Conservation (phyloP, 1,140 invertebrate species). For the Drosophila athabasca region DNA sequence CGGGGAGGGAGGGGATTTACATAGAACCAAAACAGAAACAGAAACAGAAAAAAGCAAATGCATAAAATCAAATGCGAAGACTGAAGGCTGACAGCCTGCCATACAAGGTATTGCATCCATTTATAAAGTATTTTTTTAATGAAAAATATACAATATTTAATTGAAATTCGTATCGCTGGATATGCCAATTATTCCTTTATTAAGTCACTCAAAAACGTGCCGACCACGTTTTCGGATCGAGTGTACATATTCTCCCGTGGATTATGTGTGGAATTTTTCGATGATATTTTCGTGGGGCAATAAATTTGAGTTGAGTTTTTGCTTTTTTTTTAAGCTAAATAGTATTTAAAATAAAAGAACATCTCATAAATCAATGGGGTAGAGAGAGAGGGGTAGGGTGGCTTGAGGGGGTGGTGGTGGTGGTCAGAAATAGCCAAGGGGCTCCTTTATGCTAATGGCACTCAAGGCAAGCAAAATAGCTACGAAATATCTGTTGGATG, state of each 20-base stretch:
- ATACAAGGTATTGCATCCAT: constrained; percentile 3
- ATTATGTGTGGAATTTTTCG: constrained; percentile 62
- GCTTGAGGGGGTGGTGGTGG: not conserved
- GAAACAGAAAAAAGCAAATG: not conserved
- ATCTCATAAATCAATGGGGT: constrained; percentile 42
- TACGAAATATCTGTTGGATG: constrained; percentile 7
- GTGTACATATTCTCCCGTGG: constrained; percentile 5
- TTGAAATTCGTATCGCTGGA: constrained; percentile 15
- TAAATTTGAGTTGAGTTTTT: constrained; percentile 53
- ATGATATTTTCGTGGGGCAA: constrained; percentile 39
- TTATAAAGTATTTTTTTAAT: too few relatives aligned
- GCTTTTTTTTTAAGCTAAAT: constrained; percentile 36
- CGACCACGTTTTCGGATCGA: constrained; percentile 44
- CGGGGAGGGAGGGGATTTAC: not conserved
- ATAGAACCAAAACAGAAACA: constrained; percentile 5
- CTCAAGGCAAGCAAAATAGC: constrained; percentile 57
- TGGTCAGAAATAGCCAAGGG: constrained; percentile 53
- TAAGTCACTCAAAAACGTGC: constrained; percentile 54
- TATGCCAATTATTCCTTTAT: constrained; percentile 24
- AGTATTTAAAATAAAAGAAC: constrained; percentile 43
- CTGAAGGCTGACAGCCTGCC: not conserved
- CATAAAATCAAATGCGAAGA: constrained; percentile 3
- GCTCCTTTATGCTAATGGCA: constrained; percentile 78
- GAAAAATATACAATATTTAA: constrained; percentile 10
- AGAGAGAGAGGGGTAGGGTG: not conserved